These are phyloP conservation scores for Electrophaes corylata DNA, from an alignment of 2,888 invertebrate genomes.

Conservation along the genomic window DNA sequence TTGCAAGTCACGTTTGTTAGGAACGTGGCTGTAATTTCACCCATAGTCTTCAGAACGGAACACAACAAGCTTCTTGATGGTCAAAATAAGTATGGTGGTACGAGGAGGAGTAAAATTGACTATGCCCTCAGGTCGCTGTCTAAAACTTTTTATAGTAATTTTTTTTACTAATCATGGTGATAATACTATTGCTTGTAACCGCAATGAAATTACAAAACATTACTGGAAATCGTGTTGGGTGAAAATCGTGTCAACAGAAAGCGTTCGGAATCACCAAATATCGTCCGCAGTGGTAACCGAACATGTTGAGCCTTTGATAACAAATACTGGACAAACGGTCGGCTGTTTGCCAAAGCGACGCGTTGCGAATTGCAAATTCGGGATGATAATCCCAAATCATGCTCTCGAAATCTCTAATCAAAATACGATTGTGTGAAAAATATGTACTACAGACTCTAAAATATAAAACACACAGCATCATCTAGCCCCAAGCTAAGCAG, in stretches of 20 bases:
- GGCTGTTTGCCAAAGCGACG: constrained; percentile 55
- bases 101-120: too few species aligned
- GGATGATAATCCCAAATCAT: constrained; percentile 23
- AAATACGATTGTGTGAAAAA: background rate
- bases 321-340: constrained; percentile 53
- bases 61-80: too few species aligned
- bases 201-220: constrained; percentile 15
- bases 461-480: too few species aligned
- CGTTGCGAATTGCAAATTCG: constrained; percentile 58
- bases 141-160: too few species aligned
- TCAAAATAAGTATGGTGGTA: too few species aligned
- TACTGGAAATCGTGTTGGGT: constrained; percentile 11
- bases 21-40: too few species aligned
- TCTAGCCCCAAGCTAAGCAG: too few species aligned
- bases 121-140: too few species aligned
- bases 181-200: background rate
- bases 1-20: too few species aligned
- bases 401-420: background rate
- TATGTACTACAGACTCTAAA: too few species aligned
- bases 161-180: too few species aligned
- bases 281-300: constrained; percentile 41
- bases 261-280: constrained; percentile 40
- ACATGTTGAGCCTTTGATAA: constrained; percentile 57
- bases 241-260: constrained; percentile 11
- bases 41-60: too few species aligned